These are phyloP conservation scores for Temnopleurus reevesii DNA, from an alignment of 53 echinoderm and acorn worm genomes.

Conservation along the genomic window DNA sequence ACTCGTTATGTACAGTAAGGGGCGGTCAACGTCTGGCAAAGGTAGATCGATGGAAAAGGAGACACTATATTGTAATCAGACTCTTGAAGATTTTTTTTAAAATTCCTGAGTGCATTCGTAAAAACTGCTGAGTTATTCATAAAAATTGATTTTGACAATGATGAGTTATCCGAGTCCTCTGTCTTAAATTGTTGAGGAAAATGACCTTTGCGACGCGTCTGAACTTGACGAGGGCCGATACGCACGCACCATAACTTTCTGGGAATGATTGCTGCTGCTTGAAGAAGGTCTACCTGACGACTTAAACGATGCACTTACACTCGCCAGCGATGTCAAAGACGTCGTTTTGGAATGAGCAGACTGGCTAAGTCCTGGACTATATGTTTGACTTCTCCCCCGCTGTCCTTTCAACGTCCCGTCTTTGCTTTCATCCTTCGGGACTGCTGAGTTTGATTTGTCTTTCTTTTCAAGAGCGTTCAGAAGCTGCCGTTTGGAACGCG, in stretches of 20 bases:
- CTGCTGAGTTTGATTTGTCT: neutral
- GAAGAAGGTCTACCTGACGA: slow-evolving; percentile 11
- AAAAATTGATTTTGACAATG: too few relatives aligned
- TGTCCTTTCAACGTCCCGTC: neutral
- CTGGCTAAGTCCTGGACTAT: slow-evolving; percentile 12
- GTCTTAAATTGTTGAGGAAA: neutral
- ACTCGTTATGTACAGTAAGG: too few relatives aligned
- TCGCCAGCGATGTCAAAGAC: neutral
- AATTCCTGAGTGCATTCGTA: too few relatives aligned
- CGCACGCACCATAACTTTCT: neutral
- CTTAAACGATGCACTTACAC: neutral
- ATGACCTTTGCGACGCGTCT: neutral
- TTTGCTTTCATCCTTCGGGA: neutral
- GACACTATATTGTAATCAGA: too few relatives aligned
- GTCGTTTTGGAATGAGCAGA: neutral
- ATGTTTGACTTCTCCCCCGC: slow-evolving; percentile 5
- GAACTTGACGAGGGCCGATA: slow-evolving; percentile 26
- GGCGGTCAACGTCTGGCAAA: too few relatives aligned
- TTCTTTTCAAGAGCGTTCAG: slow-evolving; percentile 3
- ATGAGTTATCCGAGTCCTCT: too few relatives aligned
- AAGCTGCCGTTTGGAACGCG: slow-evolving; percentile 34
- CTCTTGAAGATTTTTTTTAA: too few relatives aligned
- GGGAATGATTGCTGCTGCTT: neutral
- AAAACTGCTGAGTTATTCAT: too few relatives aligned
- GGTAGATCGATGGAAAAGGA: too few relatives aligned